These are phyloP conservation scores for Paedocypris micromegethes DNA, from an alignment of 2,797 vertebrate genomes.

Conservation along the genomic window DNA sequence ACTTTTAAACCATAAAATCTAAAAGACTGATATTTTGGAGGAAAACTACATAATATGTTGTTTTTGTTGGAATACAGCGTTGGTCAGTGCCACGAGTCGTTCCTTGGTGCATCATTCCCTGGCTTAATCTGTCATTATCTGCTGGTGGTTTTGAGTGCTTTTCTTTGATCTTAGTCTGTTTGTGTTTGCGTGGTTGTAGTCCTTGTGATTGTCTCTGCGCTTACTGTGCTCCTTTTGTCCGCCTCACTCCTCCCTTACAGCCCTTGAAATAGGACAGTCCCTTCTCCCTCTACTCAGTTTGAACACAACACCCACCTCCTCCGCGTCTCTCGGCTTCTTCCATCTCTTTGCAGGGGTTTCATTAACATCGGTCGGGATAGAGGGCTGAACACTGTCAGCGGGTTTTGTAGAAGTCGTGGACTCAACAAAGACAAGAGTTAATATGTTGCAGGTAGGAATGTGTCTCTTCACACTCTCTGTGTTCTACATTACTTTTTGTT, in stretches of 20 bases:
- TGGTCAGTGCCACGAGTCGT: not conserved
- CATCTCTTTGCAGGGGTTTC: slow-evolving; percentile 52
- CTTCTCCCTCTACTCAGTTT: slow-evolving; percentile 24
- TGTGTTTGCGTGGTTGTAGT: slow-evolving; percentile 59
- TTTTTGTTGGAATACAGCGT: too few species aligned
- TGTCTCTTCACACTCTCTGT: slow-evolving; percentile 20
- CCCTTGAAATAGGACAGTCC: slow-evolving; percentile 14
- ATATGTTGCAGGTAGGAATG: slow-evolving; percentile 64
- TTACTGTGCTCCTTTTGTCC: slow-evolving; percentile 39
- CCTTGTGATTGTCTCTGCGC: slow-evolving; percentile 44
- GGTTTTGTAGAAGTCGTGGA: not conserved
- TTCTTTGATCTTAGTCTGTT: slow-evolving; percentile 65
- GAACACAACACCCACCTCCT: slow-evolving; percentile 39
- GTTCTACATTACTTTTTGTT: too few species aligned
- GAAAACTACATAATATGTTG: too few species aligned
- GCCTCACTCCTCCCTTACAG: slow-evolving; percentile 30
- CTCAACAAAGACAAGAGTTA: slow-evolving; percentile 33
- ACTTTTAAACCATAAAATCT: too few species aligned
- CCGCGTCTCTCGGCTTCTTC: slow-evolving; percentile 15
- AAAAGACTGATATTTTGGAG: too few species aligned
- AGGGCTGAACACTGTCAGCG: too few species aligned
- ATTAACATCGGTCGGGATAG: slow-evolving; percentile 32
- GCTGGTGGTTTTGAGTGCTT: slow-evolving; percentile 50
- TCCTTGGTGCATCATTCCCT: slow-evolving; percentile 27
- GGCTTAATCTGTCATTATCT: slow-evolving; percentile 47